Evolutionary conservation across 2,797 vertebrate species (phyloP).

Genomic region (Otolemur crassicaudatus): DNA sequence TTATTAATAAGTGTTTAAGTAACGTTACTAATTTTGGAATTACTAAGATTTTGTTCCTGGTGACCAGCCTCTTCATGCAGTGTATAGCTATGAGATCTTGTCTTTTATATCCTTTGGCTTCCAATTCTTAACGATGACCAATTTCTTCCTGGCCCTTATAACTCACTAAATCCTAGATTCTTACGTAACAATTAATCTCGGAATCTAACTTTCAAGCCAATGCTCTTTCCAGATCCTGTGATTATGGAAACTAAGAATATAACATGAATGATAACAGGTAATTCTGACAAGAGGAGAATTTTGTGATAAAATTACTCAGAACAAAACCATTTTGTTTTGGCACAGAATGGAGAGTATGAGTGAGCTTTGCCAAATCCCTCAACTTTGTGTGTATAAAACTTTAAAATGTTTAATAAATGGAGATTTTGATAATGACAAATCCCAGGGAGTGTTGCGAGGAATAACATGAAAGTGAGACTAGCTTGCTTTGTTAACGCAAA

Average conservation of each 20-base stretch:
- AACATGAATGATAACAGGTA: not conserved
- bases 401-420: constrained; percentile 50
- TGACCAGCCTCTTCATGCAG: not conserved
- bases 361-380: constrained; percentile 46
- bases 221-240: not conserved
- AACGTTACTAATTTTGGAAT: not conserved
- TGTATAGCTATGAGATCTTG: not conserved
- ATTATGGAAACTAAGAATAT: constrained; percentile 20
- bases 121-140: not conserved
- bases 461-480: constrained; percentile 20
- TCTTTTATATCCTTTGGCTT: not conserved
- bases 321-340: constrained; percentile 54
- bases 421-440: constrained; percentile 31
- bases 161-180: not conserved
- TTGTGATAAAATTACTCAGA: constrained; percentile 34
- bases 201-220: constrained; percentile 1
- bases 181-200: not conserved
- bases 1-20: not conserved
- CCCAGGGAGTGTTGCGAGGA: not conserved
- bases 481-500: not conserved
- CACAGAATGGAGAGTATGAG: not conserved
- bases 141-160: not conserved
- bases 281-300: not conserved
- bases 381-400: constrained; percentile 48
- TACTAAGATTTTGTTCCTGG: not conserved